A percentile compares a stretch with the other conserved stretches of the same genome.
phyloP scores from a whole-genome alignment of 2,888 invertebrate genomes.

The Notodromas monacha region DNA sequence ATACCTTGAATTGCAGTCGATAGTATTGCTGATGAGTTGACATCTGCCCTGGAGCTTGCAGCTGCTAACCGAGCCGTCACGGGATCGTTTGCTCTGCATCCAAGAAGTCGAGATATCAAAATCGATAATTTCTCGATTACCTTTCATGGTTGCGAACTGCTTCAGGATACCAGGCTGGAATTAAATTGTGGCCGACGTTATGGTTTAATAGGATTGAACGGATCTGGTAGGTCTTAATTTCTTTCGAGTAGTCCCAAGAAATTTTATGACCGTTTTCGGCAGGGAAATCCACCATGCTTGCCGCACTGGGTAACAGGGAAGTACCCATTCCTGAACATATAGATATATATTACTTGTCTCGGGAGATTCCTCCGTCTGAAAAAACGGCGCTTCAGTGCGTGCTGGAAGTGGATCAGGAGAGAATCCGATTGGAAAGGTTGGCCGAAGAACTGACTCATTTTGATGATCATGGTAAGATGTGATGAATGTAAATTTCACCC shows the following conservation, averaged over 20 bases:
- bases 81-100: slow-evolving; percentile 75
- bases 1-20: slow-evolving; percentile 22
- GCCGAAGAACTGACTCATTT: slow-evolving; percentile 59
- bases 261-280: slow-evolving; percentile 9
- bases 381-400: slow-evolving; percentile 83
- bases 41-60: slow-evolving; percentile 62
- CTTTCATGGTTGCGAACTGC: slow-evolving; percentile 82
- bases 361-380: slow-evolving; percentile 93
- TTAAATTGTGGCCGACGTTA: slow-evolving; percentile 88
- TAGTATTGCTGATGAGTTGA: slow-evolving; percentile 49
- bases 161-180: slow-evolving; percentile 80
- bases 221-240: slow-evolving; percentile 33
- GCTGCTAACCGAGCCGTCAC: slow-evolving; percentile 78
- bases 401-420: slow-evolving; percentile 89
- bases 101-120: slow-evolving; percentile 78
- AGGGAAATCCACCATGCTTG: slow-evolving; percentile 73
- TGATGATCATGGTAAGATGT: slow-evolving; percentile 39
- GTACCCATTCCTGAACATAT: slow-evolving; percentile 84
- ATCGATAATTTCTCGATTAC: slow-evolving; percentile 84
- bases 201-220: slow-evolving; percentile 85
- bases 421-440: slow-evolving; percentile 55
- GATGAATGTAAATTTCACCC: background rate
- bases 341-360: slow-evolving; percentile 81
- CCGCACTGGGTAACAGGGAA: slow-evolving; percentile 62
- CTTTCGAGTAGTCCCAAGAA: background rate